Conservation (phyloP, 2,797 vertebrate genomes). For the Gallinago nigripennis region DNA sequence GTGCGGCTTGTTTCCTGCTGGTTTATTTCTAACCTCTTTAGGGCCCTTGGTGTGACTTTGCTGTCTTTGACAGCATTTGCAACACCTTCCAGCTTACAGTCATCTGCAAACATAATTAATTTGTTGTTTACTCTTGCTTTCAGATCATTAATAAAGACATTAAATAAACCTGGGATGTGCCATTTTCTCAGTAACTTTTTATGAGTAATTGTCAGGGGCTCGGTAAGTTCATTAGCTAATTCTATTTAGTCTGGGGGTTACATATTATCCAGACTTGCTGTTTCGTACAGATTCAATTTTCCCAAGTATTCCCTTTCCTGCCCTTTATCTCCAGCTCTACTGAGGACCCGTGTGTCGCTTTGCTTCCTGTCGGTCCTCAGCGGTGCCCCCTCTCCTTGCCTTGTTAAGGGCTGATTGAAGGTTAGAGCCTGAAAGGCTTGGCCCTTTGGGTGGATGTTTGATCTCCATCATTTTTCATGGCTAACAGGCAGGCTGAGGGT, state of each 20-base stretch:
- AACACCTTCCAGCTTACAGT: constrained; percentile 5
- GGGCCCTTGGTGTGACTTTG: background rate
- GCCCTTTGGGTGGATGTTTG: background rate
- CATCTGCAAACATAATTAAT: constrained; percentile 69
- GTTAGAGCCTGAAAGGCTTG: background rate
- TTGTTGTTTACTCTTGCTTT: constrained; percentile 54
- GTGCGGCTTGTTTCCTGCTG: background rate
- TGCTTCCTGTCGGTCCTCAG: background rate
- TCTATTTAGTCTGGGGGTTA: constrained; percentile 51
- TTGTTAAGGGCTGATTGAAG: background rate
- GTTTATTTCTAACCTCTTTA: constrained; percentile 8
- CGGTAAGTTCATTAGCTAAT: constrained; percentile 60
- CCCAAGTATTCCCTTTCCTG: constrained; percentile 19
- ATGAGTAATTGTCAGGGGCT: constrained; percentile 48
- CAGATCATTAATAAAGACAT: constrained; percentile 73
- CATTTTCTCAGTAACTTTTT: constrained; percentile 41
- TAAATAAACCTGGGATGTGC: constrained; percentile 56
- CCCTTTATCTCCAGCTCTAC: background rate
- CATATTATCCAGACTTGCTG: constrained; percentile 5
- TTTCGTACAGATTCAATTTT: constrained; percentile 43
- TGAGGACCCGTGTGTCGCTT: background rate
- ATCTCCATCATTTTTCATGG: accelerated
- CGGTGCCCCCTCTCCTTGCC: background rate
- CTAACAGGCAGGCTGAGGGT: background rate
- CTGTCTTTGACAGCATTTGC: background rate